A percentile compares a stretch with the other conserved stretches of the same genome.
These are phyloP conservation scores for Nymphalis c-album DNA, from an alignment of 2,888 invertebrate genomes.

Conservation along the genomic window DNA sequence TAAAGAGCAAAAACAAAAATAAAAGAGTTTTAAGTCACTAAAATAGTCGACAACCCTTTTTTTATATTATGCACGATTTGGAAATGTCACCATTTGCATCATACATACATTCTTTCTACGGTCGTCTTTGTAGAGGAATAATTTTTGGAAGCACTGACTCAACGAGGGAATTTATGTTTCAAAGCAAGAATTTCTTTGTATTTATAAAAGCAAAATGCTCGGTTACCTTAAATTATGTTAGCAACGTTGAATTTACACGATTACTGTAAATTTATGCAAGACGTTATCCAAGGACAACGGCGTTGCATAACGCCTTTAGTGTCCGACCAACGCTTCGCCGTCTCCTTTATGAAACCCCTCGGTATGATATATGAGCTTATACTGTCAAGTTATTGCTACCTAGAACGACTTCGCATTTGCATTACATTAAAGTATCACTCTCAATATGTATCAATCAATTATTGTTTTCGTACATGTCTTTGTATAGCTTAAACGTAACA, in stretches of 20 bases:
- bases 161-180: constrained; percentile 30
- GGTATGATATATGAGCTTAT: constrained; percentile 70
- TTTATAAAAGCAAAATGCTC: constrained; percentile 47
- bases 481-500: background rate
- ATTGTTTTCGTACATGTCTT: background rate
- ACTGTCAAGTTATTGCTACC: constrained; percentile 72
- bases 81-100: background rate
- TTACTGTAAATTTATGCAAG: constrained; percentile 79
- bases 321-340: constrained; percentile 64
- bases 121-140: constrained; percentile 22
- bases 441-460: constrained; percentile 46
- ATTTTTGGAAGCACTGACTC: constrained; percentile 28
- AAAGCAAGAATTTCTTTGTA: constrained; percentile 35
- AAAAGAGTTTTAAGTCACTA: background rate
- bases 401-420: constrained; percentile 58
- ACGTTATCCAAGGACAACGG: constrained; percentile 76
- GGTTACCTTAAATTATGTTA: constrained; percentile 71
- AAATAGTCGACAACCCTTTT: background rate
- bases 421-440: constrained; percentile 51
- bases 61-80: constrained; percentile 9
- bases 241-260: constrained; percentile 72
- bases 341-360: constrained; percentile 74
- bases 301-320: constrained; percentile 77
- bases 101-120: background rate
- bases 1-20: background rate